Evolutionary conservation across 2,888 invertebrate genomes (phyloP), one percentile per base, ranked within the genome.

Genomic region (Xanthia icteritia): DNA sequence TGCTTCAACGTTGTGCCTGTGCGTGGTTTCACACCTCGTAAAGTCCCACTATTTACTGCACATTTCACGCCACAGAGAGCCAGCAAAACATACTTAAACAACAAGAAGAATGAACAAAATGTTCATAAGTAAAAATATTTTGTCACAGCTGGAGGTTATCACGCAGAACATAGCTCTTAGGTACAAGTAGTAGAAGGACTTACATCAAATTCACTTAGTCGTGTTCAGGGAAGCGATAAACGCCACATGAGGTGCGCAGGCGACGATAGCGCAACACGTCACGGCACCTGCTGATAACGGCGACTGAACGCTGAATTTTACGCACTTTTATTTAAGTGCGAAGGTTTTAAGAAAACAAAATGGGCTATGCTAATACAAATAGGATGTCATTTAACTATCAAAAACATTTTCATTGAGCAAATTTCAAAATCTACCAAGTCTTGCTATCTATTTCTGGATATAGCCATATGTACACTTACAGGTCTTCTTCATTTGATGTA

Each of bases 251-350:
- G 81, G 81, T 80, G 85, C 83, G 81, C 85, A 75, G 23, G 78
- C 82, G 82, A 78, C 88, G 88, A 88, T 88, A 89, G 83, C 83
- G 79, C 63, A n/a, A 75, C 65, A 84, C 89, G 89, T 87, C 88
- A 86, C 80, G 60, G 63, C 84, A 83, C 82, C 70, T 82, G 83
- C 88, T 88, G 89, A 89, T 89, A 89, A 89, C 83, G 51, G n/a
- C 60, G 45, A 64, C 70, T 82, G 80, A 78, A 86, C 71, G 79
- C 76, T 81, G 79, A 80, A 83, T 86, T 85, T 84, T 81, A 84
- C 77, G 67, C 84, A 83, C 77, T 81, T 81, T 84, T 81, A 69
- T 84, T 84, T 81, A 75, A 67, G 56, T 73, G 66, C 42, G 11
- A 60, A n/a, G 17, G 70, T 61, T 72, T 64, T 51, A 69, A 56